A percentile compares a stretch with the other conserved stretches of the same genome.
Evolutionary conservation across 2,888 invertebrate species (phyloP).

Genomic region (Epirrhoe alternata): DNA sequence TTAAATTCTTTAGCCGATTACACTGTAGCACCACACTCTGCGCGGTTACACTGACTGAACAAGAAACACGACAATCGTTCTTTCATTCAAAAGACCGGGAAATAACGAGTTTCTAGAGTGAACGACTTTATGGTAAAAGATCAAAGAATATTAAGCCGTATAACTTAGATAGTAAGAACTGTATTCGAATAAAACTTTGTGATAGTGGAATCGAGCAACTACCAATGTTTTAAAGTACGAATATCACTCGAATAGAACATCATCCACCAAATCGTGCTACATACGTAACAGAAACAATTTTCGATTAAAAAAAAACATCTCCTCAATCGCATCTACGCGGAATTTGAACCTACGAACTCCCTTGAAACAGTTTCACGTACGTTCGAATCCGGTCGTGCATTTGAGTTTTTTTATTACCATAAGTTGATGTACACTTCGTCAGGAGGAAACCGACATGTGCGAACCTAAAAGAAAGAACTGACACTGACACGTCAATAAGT

Average conservation of each 20-base stretch:
- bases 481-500: no score
- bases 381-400: no score
- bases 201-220: background rate
- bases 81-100: conserved; percentile 24
- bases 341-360: no score
- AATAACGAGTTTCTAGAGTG: conserved; percentile 10
- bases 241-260: conserved; percentile 4
- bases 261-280: no score
- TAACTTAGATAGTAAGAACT: background rate
- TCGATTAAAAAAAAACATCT: no score
- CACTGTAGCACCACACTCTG: conserved; percentile 25
- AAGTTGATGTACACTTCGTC: no score
- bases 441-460: no score
- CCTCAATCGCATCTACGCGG: no score
- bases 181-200: background rate
- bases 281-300: no score
- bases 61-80: conserved; percentile 10
- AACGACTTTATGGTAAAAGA: conserved; percentile 17
- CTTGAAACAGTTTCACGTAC: no score
- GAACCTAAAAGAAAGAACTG: no score
- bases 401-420: no score
- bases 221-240: conserved; percentile 17
- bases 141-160: conserved; percentile 12
- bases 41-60: conserved; percentile 29
- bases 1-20: conserved; percentile 23